Base-by-base conservation (phyloP, 2,888 invertebrate genomes). In the Steinernema scapterisci region DNA sequence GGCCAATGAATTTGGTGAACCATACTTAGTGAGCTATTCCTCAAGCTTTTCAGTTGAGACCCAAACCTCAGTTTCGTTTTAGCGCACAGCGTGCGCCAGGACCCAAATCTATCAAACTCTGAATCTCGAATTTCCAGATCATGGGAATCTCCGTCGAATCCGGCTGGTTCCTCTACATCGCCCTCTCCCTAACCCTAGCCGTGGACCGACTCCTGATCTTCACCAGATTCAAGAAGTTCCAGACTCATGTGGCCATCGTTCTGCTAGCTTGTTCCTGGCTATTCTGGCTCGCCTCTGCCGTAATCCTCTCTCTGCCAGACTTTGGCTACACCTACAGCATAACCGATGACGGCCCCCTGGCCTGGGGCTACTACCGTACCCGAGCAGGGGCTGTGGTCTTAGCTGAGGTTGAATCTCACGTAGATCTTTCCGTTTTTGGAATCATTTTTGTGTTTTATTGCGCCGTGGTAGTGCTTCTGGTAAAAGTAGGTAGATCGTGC, bases 151-250 rank as follows among this genome's bases (percentile, higher is more conserved):
- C 23, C 11, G 5, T 54, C 3, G 23, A 54, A 54, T 54, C 54
- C 54, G 54, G 54, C 16, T 54, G 54, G 54, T 54, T 54, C 54
- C 13, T 54, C 5, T 54, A 54, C 54, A 23, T 54, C 1, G 54
- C 23, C 19, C 54, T 54, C 21, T 54, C 54, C 11, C 21, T 54
- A 13, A 25, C 54, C 21, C 21, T 54, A 23, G 54, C 54, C 1
- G 25, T 54, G 5, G 54, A 54, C 54, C 16, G 54, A 19, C 54
- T 54, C 21, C 3, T 54, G 5, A 25, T 54, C 25, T 54, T 54
- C 54, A 25, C 25, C 19, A 54, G 21, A 11, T 21, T 25, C 25
- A 2, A 21, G 3, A 54, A 11, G 5, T 19, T 25, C 3, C 21
- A 11, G 13, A 19, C 21, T 54, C 21, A 25, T 6, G 25, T 11